phyloP scores from a whole-genome alignment of 2,888 invertebrate species.

The Drosophila basisetae region DNA sequence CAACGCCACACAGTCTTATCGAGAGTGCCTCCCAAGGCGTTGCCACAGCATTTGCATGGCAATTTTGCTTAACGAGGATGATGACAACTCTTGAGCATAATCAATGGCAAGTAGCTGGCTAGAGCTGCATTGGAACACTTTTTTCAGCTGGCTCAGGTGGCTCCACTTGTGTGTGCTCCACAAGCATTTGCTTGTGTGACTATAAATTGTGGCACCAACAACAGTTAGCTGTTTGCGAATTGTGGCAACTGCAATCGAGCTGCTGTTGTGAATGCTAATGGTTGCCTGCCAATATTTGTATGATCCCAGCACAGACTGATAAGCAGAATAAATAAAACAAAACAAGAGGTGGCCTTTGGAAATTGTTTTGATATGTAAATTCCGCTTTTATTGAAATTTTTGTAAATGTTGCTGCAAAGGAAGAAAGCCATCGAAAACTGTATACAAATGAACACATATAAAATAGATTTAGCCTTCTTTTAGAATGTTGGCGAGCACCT shows the following conservation, averaged over 20 bases:
- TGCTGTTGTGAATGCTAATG: conserved; percentile 11
- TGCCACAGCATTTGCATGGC: conserved; percentile 68
- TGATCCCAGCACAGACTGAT: background rate
- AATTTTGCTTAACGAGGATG: conserved; percentile 69
- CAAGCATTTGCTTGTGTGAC: conserved; percentile 42
- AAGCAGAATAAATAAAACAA: background rate
- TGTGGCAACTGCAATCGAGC: conserved; percentile 25
- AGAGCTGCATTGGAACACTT: conserved; percentile 9
- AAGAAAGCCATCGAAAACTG: background rate
- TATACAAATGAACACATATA: background rate
- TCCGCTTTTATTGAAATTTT: background rate
- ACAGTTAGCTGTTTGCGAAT: conserved; percentile 37
- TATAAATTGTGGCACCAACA: conserved; percentile 47
- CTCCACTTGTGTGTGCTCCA: conserved; percentile 17
- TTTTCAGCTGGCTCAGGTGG: conserved; percentile 28
- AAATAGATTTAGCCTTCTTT: background rate
- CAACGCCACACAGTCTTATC: conserved; percentile 34
- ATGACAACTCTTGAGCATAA: conserved; percentile 60
- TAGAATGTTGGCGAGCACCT: background rate
- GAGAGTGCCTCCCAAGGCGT: conserved; percentile 36
- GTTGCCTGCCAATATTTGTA: conserved; percentile 11
- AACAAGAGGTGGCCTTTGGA: background rate
- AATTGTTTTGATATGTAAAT: background rate
- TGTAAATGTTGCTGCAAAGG: background rate
- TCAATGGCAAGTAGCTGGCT: conserved; percentile 55